These are phyloP conservation scores for Gymnogyps californianus DNA, from an alignment of 2,113 vertebrate genomes.

Conservation along the genomic window DNA sequence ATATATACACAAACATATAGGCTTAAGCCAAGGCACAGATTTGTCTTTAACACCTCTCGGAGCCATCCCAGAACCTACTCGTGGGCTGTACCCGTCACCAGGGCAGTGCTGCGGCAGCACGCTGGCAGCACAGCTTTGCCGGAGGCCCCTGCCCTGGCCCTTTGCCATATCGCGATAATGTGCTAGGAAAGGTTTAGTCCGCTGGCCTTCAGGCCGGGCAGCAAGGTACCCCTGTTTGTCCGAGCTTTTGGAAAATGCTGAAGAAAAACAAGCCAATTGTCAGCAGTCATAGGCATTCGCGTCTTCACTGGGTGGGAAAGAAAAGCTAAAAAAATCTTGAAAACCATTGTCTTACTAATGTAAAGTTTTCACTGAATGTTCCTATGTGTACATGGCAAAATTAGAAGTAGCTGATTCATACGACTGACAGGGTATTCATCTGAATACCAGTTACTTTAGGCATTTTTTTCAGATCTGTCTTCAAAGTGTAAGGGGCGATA, in stretches of 20 bases:
- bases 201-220: neutral
- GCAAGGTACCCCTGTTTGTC: no score
- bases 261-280: neutral
- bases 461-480: neutral
- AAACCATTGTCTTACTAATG: neutral
- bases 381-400: accelerated
- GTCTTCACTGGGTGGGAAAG: neutral
- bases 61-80: neutral
- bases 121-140: neutral
- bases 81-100: no score
- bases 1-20: neutral
- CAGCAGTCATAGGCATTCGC: accelerated
- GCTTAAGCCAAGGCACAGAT: neutral
- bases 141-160: neutral
- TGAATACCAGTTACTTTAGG: neutral
- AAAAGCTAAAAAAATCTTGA: no score
- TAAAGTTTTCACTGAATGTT: neutral
- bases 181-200: neutral
- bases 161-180: accelerated
- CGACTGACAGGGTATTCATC: no score
- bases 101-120: no score
- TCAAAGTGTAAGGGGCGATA: neutral
- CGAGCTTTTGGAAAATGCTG: neutral
- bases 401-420: neutral
- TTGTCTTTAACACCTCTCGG: neutral